Percentiles rank a stretch among this genome's conserved stretches.
phyloP scores from a whole-genome alignment of 2,888 invertebrate species.

The Trichacis sp. region DNA sequence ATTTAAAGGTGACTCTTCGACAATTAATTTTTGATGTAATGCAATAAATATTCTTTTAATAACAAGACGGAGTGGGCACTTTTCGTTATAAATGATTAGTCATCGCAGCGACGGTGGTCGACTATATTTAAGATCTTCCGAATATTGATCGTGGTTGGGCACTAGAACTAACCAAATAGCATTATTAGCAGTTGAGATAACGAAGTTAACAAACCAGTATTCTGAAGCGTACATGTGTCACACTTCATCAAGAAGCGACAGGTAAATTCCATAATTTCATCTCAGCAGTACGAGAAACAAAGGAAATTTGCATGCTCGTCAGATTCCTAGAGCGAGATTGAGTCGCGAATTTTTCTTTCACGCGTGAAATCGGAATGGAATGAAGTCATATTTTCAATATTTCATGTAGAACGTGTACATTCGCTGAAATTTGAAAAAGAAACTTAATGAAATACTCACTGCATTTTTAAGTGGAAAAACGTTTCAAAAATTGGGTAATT shows the following conservation, averaged over 20 bases:
- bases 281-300: background rate
- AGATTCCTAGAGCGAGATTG: background rate
- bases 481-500: background rate
- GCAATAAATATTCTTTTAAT: too few species aligned
- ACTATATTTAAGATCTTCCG: background rate
- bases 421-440: too few species aligned
- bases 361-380: background rate
- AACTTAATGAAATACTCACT: too few species aligned
- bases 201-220: background rate
- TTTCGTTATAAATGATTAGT: background rate
- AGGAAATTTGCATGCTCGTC: background rate
- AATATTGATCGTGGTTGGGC: background rate
- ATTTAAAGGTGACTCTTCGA: too few species aligned
- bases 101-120: background rate
- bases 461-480: background rate
- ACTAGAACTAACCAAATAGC: background rate
- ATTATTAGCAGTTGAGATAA: background rate
- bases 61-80: too few species aligned
- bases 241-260: slow-evolving; percentile 1
- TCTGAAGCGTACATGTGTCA: background rate
- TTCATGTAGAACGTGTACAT: background rate
- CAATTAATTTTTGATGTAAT: too few species aligned
- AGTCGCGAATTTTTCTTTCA: background rate
- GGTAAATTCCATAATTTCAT: background rate
- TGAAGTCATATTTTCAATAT: background rate